Conservation (phyloP, 2,113 vertebrate genomes). For the Picathartes gymnocephalus region DNA sequence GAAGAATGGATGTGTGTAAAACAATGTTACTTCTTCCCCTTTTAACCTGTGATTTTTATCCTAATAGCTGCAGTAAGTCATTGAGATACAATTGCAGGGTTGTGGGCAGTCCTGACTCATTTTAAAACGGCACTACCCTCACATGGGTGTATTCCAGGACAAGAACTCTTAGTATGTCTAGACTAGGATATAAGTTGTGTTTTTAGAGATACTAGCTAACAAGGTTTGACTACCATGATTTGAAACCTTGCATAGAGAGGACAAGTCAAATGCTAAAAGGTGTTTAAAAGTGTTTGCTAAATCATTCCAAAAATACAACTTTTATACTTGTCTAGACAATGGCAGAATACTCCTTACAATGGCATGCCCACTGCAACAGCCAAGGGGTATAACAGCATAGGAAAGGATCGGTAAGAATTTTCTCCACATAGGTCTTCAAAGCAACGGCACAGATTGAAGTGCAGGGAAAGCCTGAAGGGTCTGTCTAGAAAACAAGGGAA, state of each 20-base stretch:
- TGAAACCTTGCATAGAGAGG: background rate
- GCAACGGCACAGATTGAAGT: background rate
- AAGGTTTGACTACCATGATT: background rate
- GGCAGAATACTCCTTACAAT: background rate
- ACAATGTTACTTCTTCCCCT: slow-evolving; percentile 31
- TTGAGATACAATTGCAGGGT: background rate
- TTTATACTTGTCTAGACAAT: background rate
- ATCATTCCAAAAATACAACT: background rate
- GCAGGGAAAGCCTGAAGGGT: background rate
- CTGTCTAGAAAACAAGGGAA: background rate
- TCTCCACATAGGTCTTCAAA: background rate
- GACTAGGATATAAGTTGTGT: background rate
- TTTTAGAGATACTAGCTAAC: background rate
- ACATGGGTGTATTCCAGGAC: background rate
- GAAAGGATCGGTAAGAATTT: background rate
- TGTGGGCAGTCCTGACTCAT: background rate
- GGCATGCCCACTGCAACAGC: background rate
- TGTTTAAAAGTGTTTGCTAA: background rate
- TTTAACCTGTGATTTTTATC: slow-evolving; percentile 4
- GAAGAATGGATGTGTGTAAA: slow-evolving; percentile 31
- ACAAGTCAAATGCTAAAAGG: background rate
- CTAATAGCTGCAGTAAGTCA: background rate
- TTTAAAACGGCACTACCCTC: background rate
- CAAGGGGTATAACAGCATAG: background rate
- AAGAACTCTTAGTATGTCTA: background rate